Percentiles rank a stretch among this genome's conserved stretches.
Conservation (phyloP, 1,140 invertebrate species). For the Rhyzopertha dominica region DNA sequence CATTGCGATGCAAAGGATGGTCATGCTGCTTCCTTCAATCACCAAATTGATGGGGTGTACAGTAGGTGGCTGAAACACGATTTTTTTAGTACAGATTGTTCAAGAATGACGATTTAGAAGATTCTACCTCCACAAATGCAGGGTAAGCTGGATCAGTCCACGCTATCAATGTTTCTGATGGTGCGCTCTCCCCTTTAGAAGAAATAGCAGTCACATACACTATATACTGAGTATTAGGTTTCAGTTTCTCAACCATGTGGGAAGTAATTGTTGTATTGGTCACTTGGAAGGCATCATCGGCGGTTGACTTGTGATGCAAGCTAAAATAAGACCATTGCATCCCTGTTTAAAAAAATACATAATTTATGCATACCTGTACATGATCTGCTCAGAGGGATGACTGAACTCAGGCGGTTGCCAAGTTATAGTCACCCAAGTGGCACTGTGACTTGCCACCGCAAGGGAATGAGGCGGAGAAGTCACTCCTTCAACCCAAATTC, state of each 20-base stretch:
- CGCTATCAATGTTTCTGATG: constrained; percentile 72
- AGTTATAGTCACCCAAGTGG: constrained; percentile 68
- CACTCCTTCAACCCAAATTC: constrained; percentile 50
- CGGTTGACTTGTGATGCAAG: constrained; percentile 60
- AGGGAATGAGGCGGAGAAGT: constrained; percentile 73
- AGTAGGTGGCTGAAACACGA: constrained; percentile 61
- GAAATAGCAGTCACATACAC: constrained; percentile 67
- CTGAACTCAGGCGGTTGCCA: constrained; percentile 79
- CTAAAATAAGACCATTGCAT: constrained; percentile 42
- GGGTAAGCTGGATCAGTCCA: constrained; percentile 84
- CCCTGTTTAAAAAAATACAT: neutral
- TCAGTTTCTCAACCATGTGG: constrained; percentile 61
- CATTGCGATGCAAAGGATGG: constrained; percentile 75
- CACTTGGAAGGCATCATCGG: constrained; percentile 54
- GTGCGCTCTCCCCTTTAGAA: constrained; percentile 60
- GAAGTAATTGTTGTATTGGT: constrained; percentile 62
- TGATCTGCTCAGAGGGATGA: constrained; percentile 66
- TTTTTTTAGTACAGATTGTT: neutral
- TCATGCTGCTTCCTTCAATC: constrained; percentile 77
- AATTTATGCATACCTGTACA: constrained; percentile 67
- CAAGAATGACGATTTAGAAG: neutral
- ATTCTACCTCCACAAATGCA: constrained; percentile 72
- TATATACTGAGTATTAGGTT: constrained; percentile 73
- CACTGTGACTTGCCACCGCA: constrained; percentile 67
- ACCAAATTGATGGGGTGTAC: constrained; percentile 76